phyloP scores from a whole-genome alignment of 2,113 vertebrate species.

The Myotis brandtii region DNA sequence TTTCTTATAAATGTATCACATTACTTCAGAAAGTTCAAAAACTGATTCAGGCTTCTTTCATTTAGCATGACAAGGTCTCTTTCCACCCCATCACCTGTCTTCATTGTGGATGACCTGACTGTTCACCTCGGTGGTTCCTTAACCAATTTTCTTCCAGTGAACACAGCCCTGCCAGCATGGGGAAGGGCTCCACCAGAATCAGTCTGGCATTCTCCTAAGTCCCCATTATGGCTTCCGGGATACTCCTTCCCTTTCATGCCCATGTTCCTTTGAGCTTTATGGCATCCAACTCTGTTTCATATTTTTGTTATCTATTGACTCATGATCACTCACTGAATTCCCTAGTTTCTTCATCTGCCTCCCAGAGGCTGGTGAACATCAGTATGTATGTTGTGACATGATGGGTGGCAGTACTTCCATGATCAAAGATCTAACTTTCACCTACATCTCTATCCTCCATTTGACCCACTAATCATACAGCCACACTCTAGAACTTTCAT shows the following conservation, averaged over 20 bases:
- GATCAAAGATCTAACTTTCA: neutral
- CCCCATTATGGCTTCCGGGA: neutral
- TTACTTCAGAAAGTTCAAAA: neutral
- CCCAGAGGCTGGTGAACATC: neutral
- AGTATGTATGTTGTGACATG: neutral
- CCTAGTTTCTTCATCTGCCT: neutral
- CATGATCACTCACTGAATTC: neutral
- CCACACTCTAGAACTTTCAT: neutral
- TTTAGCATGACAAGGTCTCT: neutral
- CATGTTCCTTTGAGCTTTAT: neutral
- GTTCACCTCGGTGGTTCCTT: too few relatives aligned
- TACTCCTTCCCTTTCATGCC: too few relatives aligned
- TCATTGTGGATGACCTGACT: rapidly evolving
- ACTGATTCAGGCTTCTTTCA: neutral
- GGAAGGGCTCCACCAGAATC: neutral
- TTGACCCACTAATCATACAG: neutral
- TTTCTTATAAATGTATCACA: neutral
- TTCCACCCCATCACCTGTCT: neutral
- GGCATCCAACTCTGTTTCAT: rapidly evolving
- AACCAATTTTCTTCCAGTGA: neutral
- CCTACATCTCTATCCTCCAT: neutral
- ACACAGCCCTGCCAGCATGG: neutral
- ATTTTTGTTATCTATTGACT: neutral
- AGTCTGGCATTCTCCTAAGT: neutral
- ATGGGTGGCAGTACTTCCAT: neutral